A percentile compares a stretch with the other conserved stretches of the same genome.
Evolutionary conservation across 2,797 vertebrate genomes (phyloP).

Genomic region (Tenualosa ilisha): DNA sequence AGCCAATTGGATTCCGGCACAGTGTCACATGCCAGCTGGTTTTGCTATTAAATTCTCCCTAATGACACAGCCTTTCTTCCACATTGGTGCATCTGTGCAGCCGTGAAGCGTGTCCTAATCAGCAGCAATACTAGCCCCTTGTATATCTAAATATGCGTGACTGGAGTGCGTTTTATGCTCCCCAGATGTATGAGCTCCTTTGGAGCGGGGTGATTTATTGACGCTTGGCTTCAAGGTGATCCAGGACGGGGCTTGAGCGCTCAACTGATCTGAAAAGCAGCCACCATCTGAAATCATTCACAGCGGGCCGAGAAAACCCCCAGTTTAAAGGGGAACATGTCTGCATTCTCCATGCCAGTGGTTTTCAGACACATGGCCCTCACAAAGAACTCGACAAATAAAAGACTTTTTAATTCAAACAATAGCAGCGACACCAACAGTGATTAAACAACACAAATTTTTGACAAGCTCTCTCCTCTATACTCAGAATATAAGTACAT

Average conservation of each 20-base stretch:
- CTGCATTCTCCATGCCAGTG: constrained; percentile 50
- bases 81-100: constrained; percentile 42
- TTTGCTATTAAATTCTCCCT: constrained; percentile 63
- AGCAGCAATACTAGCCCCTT: constrained; percentile 60
- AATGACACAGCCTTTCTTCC: constrained; percentile 56
- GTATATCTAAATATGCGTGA: constrained; percentile 70
- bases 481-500: neutral
- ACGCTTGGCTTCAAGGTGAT: constrained; percentile 65
- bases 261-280: constrained; percentile 75
- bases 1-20: constrained; percentile 58
- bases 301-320: constrained; percentile 42
- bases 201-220: constrained; percentile 72
- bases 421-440: neutral
- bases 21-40: constrained; percentile 62
- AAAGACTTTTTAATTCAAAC: neutral
- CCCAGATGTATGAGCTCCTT: constrained; percentile 69
- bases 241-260: constrained; percentile 62
- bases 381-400: neutral
- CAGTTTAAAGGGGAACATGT: constrained; percentile 71
- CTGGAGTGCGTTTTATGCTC: constrained; percentile 67
- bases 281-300: constrained; percentile 67
- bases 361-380: neutral
- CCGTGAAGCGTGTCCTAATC: constrained; percentile 61
- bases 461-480: neutral
- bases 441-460: neutral